Percentiles rank a stretch among this genome's conserved stretches.
Evolutionary conservation across 2,888 invertebrate genomes (phyloP).

Genomic region (Allygus modestus): DNA sequence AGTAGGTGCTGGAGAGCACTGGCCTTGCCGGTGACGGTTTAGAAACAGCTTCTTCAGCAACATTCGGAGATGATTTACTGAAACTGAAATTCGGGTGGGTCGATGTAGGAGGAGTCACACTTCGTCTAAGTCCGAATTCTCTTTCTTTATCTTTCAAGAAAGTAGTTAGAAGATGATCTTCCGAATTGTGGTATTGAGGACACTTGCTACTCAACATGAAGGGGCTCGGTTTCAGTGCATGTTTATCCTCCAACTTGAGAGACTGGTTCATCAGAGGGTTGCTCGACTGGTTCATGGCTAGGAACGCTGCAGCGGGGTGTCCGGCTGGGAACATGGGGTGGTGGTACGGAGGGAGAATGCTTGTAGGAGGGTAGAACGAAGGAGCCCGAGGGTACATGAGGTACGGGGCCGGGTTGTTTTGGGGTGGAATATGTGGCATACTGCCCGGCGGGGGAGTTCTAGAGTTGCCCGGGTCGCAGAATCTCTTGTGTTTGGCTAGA

Average conservation of each 20-base stretch:
- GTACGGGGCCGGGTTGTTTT: conserved; percentile 76
- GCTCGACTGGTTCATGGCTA: conserved; percentile 73
- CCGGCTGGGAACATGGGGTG: conserved; percentile 60
- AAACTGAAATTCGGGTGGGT: conserved; percentile 14
- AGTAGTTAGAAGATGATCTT: conserved; percentile 6
- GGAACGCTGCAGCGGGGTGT: conserved; percentile 74
- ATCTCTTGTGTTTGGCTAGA: conserved; percentile 96
- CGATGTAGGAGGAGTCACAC: conserved; percentile 50
- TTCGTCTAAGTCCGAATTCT: conserved; percentile 66
- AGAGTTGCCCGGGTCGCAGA: conserved; percentile 83
- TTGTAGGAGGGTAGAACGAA: conserved; percentile 75
- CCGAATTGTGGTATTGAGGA: conserved; percentile 43
- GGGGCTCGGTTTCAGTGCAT: conserved; percentile 38
- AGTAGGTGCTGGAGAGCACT: conserved; percentile 72
- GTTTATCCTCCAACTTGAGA: conserved; percentile 65
- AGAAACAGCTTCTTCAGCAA: conserved; percentile 81
- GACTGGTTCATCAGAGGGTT: conserved; percentile 77
- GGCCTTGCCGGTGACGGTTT: conserved; percentile 83
- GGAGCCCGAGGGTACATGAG: conserved; percentile 82
- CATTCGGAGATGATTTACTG: conserved; percentile 82
- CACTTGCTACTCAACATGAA: background rate
- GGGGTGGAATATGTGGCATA: conserved; percentile 70
- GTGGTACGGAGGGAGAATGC: conserved; percentile 77
- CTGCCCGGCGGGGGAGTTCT: conserved; percentile 72
- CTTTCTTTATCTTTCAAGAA: conserved; percentile 73